These are phyloP conservation scores for Dolichallabes microphthalmus DNA, from an alignment of 2,113 vertebrate genomes.

Conservation along the genomic window DNA sequence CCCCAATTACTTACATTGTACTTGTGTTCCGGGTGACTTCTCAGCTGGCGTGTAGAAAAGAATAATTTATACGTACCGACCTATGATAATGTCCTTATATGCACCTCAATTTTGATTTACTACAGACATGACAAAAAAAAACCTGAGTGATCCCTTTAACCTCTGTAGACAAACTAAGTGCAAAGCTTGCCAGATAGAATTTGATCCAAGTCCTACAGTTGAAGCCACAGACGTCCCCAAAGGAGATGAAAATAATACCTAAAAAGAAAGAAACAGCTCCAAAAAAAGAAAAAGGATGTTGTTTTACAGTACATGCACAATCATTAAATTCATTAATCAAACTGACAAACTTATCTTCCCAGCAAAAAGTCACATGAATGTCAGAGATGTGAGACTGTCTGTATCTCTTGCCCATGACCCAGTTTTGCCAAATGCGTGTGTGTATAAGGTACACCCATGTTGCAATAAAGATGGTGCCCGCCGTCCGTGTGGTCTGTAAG, in stretches of 20 bases:
- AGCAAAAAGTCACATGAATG: slow-evolving; percentile 30
- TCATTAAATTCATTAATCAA: slow-evolving; percentile 35
- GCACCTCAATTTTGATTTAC: no score
- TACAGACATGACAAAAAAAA: no score
- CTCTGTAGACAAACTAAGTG: not conserved
- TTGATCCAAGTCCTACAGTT: not conserved
- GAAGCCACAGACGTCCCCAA: not conserved
- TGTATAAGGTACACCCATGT: slow-evolving; percentile 52
- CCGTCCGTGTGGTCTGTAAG: slow-evolving; percentile 72
- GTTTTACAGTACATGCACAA: slow-evolving; percentile 19
- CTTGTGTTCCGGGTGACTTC: no score
- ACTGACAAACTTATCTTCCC: slow-evolving; percentile 6
- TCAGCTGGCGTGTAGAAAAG: no score
- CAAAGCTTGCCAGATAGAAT: not conserved
- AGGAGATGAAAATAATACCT: not conserved
- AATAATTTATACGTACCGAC: no score
- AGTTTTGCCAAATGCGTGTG: slow-evolving; percentile 23
- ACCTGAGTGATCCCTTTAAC: no score
- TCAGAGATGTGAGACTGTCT: slow-evolving; percentile 2
- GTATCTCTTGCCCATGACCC: slow-evolving; percentile 26
- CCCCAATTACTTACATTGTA: no score
- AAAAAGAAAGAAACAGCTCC: not conserved
- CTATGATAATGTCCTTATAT: no score
- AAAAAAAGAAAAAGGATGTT: not conserved
- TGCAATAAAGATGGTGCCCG: slow-evolving; percentile 54